Percentiles rank a stretch among this genome's conserved stretches.
phyloP scores from a whole-genome alignment of 2,888 invertebrate genomes.

The Ecdyonurus torrentis region DNA sequence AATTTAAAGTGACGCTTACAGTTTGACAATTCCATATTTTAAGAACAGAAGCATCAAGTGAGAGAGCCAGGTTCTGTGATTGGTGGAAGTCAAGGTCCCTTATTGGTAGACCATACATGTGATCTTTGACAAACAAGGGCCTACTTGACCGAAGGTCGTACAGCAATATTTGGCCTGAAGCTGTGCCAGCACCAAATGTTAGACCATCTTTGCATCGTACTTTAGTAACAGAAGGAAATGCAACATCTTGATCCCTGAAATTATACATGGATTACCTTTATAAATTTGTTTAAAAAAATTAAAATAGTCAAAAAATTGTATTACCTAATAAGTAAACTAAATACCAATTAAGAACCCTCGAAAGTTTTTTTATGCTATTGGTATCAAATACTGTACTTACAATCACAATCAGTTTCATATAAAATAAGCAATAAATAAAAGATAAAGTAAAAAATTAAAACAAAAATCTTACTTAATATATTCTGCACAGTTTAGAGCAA shows the following conservation, averaged over 20 bases:
- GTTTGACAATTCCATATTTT: constrained; percentile 84
- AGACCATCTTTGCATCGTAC: constrained; percentile 59
- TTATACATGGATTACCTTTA: too few species aligned
- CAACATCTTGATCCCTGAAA: neutral
- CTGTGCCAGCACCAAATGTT: constrained; percentile 78
- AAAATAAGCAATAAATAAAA: too few species aligned
- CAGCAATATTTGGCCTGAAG: constrained; percentile 81
- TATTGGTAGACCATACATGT: constrained; percentile 85
- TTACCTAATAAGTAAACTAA: neutral
- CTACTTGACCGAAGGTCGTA: constrained; percentile 89
- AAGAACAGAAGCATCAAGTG: constrained; percentile 73
- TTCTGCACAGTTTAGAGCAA: constrained; percentile 47
- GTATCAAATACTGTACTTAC: constrained; percentile 7
- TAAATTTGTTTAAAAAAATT: neutral
- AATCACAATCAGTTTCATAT: too few species aligned
- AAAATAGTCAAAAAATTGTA: constrained; percentile 11
- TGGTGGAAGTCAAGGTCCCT: constrained; percentile 69
- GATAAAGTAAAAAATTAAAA: too few species aligned
- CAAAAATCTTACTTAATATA: constrained; percentile 30
- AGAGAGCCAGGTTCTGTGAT: constrained; percentile 59
- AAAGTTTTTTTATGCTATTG: constrained; percentile 8
- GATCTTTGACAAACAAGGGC: constrained; percentile 83
- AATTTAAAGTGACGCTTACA: constrained; percentile 31
- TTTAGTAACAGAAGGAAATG: constrained; percentile 59
- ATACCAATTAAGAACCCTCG: neutral